phyloP scores from a whole-genome alignment of 2,797 vertebrate genomes.

The Pseudomugil tenellus region DNA sequence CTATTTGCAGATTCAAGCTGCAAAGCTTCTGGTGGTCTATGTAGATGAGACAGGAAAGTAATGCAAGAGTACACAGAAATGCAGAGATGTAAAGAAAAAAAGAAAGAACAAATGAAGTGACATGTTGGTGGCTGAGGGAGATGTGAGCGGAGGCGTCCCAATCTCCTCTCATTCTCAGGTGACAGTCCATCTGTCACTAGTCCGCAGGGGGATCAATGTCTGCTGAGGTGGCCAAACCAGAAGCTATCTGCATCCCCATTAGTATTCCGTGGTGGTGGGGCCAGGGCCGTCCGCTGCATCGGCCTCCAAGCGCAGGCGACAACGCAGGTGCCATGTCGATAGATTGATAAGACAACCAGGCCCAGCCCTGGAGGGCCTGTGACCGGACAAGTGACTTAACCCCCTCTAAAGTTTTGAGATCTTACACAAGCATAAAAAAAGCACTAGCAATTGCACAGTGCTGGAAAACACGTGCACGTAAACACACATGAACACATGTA shows the following conservation, averaged over 20 bases:
- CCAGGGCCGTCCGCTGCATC: conserved; percentile 54
- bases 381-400: conserved; percentile 76
- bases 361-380: conserved; percentile 65
- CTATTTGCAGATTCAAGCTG: conserved; percentile 42
- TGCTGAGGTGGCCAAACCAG: conserved; percentile 84
- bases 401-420: conserved; percentile 55
- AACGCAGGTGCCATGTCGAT: conserved; percentile 77
- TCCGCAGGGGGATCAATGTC: conserved; percentile 83
- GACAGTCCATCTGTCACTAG: conserved; percentile 83
- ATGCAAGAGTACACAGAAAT: conserved; percentile 5
- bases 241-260: conserved; percentile 83
- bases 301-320: conserved; percentile 44
- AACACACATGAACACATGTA: conserved; percentile 11
- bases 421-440: conserved; percentile 12
- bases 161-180: conserved; percentile 73
- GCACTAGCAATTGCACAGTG: conserved; percentile 19
- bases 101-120: conserved; percentile 13
- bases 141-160: conserved; percentile 65
- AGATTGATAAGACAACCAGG: conserved; percentile 86
- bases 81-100: conserved; percentile 12
- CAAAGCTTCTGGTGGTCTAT: conserved; percentile 27
- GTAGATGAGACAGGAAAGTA: conserved; percentile 5
- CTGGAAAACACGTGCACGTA: conserved; percentile 16
- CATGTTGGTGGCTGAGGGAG: conserved; percentile 36
- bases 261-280: conserved; percentile 76